These are phyloP conservation scores for Teleogryllus oceanicus DNA, from an alignment of 2,888 invertebrate species.

Conservation along the genomic window DNA sequence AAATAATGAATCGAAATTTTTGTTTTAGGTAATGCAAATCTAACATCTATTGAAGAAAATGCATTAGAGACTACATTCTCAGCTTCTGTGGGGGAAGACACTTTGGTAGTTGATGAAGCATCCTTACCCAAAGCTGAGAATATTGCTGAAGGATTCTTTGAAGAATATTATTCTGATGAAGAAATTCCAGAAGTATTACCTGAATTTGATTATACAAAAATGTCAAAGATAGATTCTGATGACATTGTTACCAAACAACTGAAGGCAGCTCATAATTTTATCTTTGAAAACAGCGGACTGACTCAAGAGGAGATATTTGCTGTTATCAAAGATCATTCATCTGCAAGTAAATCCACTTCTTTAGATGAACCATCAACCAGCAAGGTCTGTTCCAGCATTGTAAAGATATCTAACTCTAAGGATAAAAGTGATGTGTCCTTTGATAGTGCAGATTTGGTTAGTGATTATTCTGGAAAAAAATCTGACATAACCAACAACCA, in stretches of 20 bases:
- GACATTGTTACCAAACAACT: slow-evolving; percentile 12
- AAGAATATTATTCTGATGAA: too few relatives aligned
- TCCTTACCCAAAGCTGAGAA: too few relatives aligned
- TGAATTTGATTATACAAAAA: too few relatives aligned
- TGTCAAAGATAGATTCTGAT: neutral
- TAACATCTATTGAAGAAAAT: too few relatives aligned
- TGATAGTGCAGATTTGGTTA: neutral
- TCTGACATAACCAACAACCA: neutral
- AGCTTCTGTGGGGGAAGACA: too few relatives aligned
- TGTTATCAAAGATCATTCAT: slow-evolving; percentile 45
- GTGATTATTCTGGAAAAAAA: neutral
- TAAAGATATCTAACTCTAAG: neutral
- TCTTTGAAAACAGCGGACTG: slow-evolving; percentile 72
- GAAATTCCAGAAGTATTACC: too few relatives aligned
- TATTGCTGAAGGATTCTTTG: too few relatives aligned
- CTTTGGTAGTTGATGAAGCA: too few relatives aligned
- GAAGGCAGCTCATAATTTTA: slow-evolving; percentile 58
- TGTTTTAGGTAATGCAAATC: too few relatives aligned
- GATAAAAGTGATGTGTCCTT: too few relatives aligned
- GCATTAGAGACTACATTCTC: too few relatives aligned
- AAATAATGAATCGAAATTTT: too few relatives aligned
- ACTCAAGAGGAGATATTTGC: slow-evolving; percentile 63
- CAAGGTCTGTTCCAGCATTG: neutral
- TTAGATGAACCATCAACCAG: neutral
- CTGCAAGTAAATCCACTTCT: neutral